Conservation (phyloP, 1,140 invertebrate genomes). For the Procambarus virginalis region DNA sequence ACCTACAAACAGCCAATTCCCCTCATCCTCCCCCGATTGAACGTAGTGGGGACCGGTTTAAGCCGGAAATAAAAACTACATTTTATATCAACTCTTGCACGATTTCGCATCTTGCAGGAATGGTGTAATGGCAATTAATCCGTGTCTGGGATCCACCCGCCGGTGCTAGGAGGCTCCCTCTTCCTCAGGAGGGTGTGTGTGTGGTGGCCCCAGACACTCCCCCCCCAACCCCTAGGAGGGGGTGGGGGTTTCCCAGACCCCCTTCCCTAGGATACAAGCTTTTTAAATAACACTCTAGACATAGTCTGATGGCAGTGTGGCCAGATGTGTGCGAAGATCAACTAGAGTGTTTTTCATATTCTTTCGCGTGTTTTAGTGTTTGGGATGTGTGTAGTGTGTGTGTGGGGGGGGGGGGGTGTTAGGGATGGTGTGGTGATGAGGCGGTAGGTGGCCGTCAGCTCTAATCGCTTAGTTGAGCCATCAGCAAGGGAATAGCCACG, state of each 20-base stretch:
- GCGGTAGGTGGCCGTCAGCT: background rate
- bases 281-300: slow-evolving; percentile 20
- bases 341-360: background rate
- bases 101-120: background rate
- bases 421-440: background rate
- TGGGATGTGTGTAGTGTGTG: background rate
- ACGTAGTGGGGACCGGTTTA: background rate
- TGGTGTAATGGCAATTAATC: background rate
- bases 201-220: background rate
- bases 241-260: background rate
- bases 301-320: background rate
- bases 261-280: slow-evolving; percentile 1
- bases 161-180: background rate
- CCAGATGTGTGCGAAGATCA: slow-evolving; percentile 4
- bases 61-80: slow-evolving; percentile 10
- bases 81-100: slow-evolving; percentile 8
- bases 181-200: background rate
- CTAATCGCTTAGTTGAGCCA: background rate
- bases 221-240: background rate
- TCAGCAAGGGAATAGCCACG: background rate
- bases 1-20: background rate
- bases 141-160: background rate
- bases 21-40: background rate
- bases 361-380: background rate
- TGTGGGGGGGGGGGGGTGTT: background rate